Evolutionary conservation across 2,888 invertebrate genomes (phyloP).

Genomic region (Ornithoptera priamus): DNA sequence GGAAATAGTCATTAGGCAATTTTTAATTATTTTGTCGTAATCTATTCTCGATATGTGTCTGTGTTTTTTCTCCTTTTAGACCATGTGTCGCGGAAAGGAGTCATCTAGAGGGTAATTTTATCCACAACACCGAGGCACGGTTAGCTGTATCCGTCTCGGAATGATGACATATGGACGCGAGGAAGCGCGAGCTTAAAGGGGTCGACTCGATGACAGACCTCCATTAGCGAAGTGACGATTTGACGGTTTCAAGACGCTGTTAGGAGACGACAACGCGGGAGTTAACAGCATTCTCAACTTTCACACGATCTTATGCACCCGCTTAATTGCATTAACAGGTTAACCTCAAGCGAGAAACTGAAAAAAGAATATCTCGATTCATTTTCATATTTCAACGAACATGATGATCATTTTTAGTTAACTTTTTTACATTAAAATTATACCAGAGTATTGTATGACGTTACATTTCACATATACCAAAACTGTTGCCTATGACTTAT

Average conservation of each 20-base stretch:
- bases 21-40: slow-evolving; percentile 18
- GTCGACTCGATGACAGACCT: slow-evolving; percentile 67
- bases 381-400: background rate
- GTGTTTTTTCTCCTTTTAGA: slow-evolving; percentile 13
- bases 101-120: slow-evolving; percentile 32
- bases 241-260: slow-evolving; percentile 62
- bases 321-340: slow-evolving; percentile 7
- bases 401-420: too few species aligned
- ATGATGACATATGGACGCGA: slow-evolving; percentile 50
- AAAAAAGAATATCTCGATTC: background rate
- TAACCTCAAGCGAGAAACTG: background rate
- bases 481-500: too few species aligned
- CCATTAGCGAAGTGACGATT: slow-evolving; percentile 72
- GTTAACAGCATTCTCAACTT: slow-evolving; percentile 50
- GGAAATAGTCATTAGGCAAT: slow-evolving; percentile 6
- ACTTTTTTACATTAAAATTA: too few species aligned
- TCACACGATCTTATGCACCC: slow-evolving; percentile 53
- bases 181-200: slow-evolving; percentile 72
- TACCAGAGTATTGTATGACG: too few species aligned
- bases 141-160: slow-evolving; percentile 42
- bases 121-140: slow-evolving; percentile 34
- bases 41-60: slow-evolving; percentile 9
- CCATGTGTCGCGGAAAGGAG: slow-evolving; percentile 31
- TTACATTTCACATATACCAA: too few species aligned
- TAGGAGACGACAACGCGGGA: slow-evolving; percentile 53